Percentiles rank a stretch among this genome's conserved stretches.
These are phyloP conservation scores for Agelas oroides DNA, from an alignment of 37 sponge, comb jelly and placozoan genomes.

Conservation along the genomic window DNA sequence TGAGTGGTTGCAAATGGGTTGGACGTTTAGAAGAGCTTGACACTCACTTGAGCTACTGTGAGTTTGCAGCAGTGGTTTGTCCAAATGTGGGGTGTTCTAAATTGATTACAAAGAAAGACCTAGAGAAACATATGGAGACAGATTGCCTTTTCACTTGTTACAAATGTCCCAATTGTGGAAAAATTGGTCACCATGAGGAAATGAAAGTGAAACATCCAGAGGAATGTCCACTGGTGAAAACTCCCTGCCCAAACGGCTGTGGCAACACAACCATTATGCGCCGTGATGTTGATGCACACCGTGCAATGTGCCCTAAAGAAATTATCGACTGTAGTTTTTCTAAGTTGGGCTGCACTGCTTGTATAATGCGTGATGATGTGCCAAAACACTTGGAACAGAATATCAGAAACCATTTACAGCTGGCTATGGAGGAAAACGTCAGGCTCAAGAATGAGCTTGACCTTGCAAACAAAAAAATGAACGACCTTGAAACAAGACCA, in stretches of 20 bases:
- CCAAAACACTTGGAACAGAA: constrained; percentile 6
- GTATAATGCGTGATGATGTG: background rate
- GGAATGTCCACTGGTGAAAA: constrained; percentile 11
- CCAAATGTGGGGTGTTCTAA: constrained; percentile 27
- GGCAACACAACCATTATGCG: background rate
- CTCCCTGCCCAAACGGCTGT: constrained; percentile 18
- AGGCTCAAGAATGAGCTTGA: background rate
- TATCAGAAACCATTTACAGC: background rate
- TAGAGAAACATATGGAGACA: constrained; percentile 9
- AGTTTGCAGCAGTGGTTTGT: constrained; percentile 8
- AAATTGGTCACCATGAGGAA: constrained; percentile 17
- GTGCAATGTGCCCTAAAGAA: background rate
- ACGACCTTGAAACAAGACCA: background rate
- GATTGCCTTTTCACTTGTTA: constrained; percentile 12
- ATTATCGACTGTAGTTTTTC: constrained; percentile 17
- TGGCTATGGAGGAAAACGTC: background rate
- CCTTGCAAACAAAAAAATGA: background rate
- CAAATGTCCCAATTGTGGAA: constrained; percentile 41
- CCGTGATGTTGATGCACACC: constrained; percentile 13
- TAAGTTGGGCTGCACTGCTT: constrained; percentile 16
- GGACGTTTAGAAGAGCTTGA: constrained; percentile 19
- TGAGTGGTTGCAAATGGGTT: constrained; percentile 31
- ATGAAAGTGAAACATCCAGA: constrained; percentile 17
- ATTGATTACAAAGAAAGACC: constrained; percentile 6
- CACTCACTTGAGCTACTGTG: background rate